phyloP scores from a whole-genome alignment of 2,797 vertebrate species.

The Tadarida brasiliensis region DNA sequence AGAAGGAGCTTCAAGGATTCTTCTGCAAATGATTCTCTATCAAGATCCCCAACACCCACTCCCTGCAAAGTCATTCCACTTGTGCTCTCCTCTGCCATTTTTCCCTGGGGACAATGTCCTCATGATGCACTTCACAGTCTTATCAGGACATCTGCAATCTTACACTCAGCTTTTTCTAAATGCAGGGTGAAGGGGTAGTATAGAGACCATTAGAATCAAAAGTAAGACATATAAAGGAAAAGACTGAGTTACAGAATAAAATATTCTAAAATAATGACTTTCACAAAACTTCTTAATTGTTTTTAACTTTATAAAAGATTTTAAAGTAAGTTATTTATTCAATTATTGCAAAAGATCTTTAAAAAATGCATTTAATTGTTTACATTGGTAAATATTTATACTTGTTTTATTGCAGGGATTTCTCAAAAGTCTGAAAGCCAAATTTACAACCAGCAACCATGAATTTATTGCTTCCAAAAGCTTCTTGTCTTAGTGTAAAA shows the following conservation, averaged over 20 bases:
- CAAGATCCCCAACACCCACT: neutral
- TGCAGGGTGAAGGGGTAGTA: neutral
- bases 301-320: slow-evolving; percentile 31
- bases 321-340: slow-evolving; percentile 29
- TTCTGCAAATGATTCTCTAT: neutral
- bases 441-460: slow-evolving; percentile 34
- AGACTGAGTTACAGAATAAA: slow-evolving; percentile 2
- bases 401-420: slow-evolving; percentile 59
- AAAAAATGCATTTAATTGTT: slow-evolving; percentile 46
- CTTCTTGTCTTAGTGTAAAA: slow-evolving; percentile 49
- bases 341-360: neutral
- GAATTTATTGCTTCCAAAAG: slow-evolving; percentile 56
- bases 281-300: slow-evolving; percentile 33
- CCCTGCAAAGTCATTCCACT: neutral
- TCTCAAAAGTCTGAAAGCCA: slow-evolving; percentile 34
- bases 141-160: neutral
- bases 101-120: neutral
- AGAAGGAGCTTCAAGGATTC: neutral
- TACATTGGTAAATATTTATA: slow-evolving; percentile 46
- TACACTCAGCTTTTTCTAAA: neutral
- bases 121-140: neutral
- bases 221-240: neutral
- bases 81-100: neutral
- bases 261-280: slow-evolving; percentile 57
- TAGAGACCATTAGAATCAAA: neutral